Evolutionary conservation across 2,797 vertebrate species (phyloP), one percentile per base, ranked within the genome.

Genomic region (Oreonectes daqikongensis): DNA sequence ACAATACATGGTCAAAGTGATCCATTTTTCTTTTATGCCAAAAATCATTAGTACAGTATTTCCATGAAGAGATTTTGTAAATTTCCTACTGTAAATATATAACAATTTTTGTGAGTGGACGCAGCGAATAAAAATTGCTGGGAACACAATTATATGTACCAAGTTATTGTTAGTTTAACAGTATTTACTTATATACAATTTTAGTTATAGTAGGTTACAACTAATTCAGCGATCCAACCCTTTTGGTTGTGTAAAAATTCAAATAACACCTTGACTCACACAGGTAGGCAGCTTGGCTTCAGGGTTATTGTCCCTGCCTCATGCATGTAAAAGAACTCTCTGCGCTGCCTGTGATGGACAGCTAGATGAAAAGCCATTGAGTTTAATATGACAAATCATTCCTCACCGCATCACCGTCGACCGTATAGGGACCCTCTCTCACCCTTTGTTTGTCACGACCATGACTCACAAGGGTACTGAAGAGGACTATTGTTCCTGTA

Each of bases 401-500:
- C n/a, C 14, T 72, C n/a, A 17, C 8, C 53, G n/a, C 24, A 9
- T 70, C 20, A 30, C 52, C 5, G 5, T 60, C 40, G 24, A 20
- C 40, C 2, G 3, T 38, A 35, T 20, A 46, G 64, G 59, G 57
- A 63, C 70, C 38, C 28, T 17, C 30, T 66, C 64, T 69, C 6
- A 0, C 30, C 53, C 48, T 53, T 12, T 18, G 15, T 72, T 68
- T 22, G 22, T 46, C 48, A 38, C 44, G 11, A 32, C 42, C 1
- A 17, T 53, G 42, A 74, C 50, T 77, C 67, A 74, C 55, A 60
- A n/a, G 78, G n/a, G 32, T 32, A 32, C 71, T 77, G 53, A 78
- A 81, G 79, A 75, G 46, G 28, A 26, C 71, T 55, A 28, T 78
- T 83, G 75, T 83, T 86, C 50, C 66, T 73, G 78, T 85, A 73